These are phyloP conservation scores for Melanotaenia trifasciata DNA, from an alignment of 2,797 vertebrate species.

Conservation along the genomic window DNA sequence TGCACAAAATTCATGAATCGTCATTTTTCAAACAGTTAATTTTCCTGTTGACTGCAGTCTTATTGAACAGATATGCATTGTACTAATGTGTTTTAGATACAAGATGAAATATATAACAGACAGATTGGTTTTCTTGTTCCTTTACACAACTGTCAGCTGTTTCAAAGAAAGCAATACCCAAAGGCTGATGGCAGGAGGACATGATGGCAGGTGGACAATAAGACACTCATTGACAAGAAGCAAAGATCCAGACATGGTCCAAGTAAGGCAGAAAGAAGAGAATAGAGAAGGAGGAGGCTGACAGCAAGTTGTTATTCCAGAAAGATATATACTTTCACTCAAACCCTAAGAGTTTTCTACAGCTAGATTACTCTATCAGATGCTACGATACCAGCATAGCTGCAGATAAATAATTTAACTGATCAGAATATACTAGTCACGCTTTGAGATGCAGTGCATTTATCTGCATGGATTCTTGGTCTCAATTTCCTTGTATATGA, in stretches of 20 bases:
- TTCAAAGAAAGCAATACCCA: conserved; percentile 45
- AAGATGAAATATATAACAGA: conserved; percentile 39
- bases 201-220: conserved; percentile 44
- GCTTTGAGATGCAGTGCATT: neutral
- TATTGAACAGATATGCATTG: conserved; percentile 49
- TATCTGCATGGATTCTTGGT: conserved; percentile 9
- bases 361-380: conserved; percentile 16
- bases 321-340: neutral
- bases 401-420: conserved; percentile 11
- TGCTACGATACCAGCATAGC: neutral
- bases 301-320: neutral
- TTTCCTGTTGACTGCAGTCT: conserved; percentile 20
- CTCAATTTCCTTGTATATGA: conserved; percentile 14
- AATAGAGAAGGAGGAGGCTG: neutral
- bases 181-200: conserved; percentile 35
- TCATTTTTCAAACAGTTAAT: conserved; percentile 32
- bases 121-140: conserved; percentile 40
- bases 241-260: conserved; percentile 5
- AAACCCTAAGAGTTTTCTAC: conserved; percentile 13
- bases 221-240: conserved; percentile 25
- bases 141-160: conserved; percentile 39
- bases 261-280: neutral
- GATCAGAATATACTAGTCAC: conserved; percentile 32
- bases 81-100: conserved; percentile 32
- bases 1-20: conserved; percentile 38